Percentiles rank a stretch among this genome's conserved stretches.
phyloP scores from a whole-genome alignment of 2,888 invertebrate species.

The Seladonia tumulorum region DNA sequence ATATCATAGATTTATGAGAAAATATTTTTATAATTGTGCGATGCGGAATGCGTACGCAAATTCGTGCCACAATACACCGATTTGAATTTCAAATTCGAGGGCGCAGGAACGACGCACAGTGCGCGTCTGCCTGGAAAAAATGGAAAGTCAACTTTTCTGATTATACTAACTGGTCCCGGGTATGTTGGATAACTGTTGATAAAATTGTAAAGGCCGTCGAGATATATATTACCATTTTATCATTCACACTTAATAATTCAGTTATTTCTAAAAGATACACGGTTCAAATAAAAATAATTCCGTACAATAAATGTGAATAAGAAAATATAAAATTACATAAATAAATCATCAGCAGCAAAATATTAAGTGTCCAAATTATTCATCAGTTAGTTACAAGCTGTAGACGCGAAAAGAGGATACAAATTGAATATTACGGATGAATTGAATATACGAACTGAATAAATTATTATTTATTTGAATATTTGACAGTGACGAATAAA shows the following conservation, averaged over 20 bases:
- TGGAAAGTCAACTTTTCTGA: not conserved
- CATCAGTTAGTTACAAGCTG: no score
- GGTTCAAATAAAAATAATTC: not conserved
- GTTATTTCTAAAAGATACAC: not conserved
- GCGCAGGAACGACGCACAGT: not conserved
- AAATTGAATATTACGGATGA: no score
- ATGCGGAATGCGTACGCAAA: conserved; percentile 45
- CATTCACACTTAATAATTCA: not conserved
- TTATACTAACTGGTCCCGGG: not conserved
- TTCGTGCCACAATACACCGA: conserved; percentile 53
- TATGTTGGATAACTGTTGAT: not conserved
- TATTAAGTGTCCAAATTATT: no score
- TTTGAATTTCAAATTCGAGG: conserved; percentile 65
- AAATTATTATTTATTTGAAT: no score
- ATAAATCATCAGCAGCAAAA: no score
- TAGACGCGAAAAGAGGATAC: no score
- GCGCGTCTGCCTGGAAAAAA: not conserved
- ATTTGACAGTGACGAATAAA: no score
- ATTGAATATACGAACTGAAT: no score
- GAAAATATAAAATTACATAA: not conserved
- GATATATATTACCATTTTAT: not conserved
- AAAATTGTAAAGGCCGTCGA: not conserved
- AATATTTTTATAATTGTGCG: conserved; percentile 67
- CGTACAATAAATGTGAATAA: not conserved
- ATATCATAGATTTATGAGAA: conserved; percentile 63